Conservation (phyloP, 92 coral and sea anemone genomes). For the Scolanthus callimorphus region DNA sequence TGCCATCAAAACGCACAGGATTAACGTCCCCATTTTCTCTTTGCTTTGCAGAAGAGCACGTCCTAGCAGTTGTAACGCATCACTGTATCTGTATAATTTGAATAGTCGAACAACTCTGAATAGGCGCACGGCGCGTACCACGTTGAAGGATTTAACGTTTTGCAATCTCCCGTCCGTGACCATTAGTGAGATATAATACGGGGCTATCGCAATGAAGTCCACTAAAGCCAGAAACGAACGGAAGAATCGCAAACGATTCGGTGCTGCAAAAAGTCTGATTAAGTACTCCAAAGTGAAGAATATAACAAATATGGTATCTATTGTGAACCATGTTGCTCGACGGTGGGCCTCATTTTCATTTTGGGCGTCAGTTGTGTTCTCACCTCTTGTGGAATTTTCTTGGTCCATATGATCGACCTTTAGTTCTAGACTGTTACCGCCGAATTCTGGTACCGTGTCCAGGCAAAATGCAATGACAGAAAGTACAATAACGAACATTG, state of each 20-base stretch:
- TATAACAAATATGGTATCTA: constrained; percentile 64
- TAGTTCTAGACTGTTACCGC: background rate
- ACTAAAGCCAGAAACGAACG: constrained; percentile 68
- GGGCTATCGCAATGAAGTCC: constrained; percentile 74
- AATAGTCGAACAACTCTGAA: constrained; percentile 76
- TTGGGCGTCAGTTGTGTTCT: background rate
- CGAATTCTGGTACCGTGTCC: constrained; percentile 62
- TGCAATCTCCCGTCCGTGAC: constrained; percentile 36
- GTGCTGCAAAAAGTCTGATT: constrained; percentile 62
- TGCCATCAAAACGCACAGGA: constrained; percentile 58
- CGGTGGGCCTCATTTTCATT: background rate
- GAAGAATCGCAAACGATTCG: constrained; percentile 46
- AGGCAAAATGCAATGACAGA: constrained; percentile 82
- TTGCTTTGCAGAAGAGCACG: constrained; percentile 64
- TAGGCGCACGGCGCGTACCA: constrained; percentile 80
- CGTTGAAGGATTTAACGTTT: constrained; percentile 74
- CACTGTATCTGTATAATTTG: constrained; percentile 78
- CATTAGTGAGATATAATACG: constrained; percentile 66
- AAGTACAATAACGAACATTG: constrained; percentile 51
- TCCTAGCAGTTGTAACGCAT: constrained; percentile 76
- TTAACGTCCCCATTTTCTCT: constrained; percentile 58
- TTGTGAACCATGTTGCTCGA: constrained; percentile 44
- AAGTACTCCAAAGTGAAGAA: constrained; percentile 77
- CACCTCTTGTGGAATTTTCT: background rate
- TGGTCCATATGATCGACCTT: too few relatives aligned